phyloP scores from a whole-genome alignment of 2,888 invertebrate species.

The Anarsia innoxiella region DNA sequence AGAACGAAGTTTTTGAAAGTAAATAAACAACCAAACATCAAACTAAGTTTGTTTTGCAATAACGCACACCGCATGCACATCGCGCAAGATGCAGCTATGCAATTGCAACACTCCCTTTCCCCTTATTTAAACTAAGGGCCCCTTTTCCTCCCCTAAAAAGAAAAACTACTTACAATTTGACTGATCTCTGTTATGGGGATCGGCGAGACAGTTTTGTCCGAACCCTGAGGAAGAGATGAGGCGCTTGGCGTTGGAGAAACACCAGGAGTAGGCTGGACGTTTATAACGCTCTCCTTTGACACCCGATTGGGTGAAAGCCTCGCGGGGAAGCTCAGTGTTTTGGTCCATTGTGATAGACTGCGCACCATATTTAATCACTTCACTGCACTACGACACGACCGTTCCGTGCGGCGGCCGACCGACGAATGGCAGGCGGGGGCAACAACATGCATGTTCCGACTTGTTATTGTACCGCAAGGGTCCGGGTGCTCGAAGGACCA shows the following conservation, averaged over 20 bases:
- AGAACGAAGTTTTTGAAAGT: constrained; percentile 22
- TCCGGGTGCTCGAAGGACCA: constrained; percentile 29
- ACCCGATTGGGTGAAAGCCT: constrained; percentile 88
- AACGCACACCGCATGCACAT: constrained; percentile 39
- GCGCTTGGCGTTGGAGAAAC: constrained; percentile 78
- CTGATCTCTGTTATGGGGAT: constrained; percentile 80
- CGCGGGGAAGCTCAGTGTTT: constrained; percentile 91
- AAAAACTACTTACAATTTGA: constrained; percentile 75
- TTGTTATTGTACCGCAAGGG: constrained; percentile 35
- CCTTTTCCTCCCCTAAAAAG: constrained; percentile 17
- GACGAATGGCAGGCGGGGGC: constrained; percentile 50
- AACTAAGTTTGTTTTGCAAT: constrained; percentile 22
- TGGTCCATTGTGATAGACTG: constrained; percentile 92
- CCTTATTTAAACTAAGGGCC: constrained; percentile 1
- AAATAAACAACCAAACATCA: background rate
- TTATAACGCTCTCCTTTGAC: constrained; percentile 81
- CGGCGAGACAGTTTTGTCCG: constrained; percentile 70
- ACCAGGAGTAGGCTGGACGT: constrained; percentile 73
- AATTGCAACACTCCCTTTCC: constrained; percentile 8
- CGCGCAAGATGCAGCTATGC: constrained; percentile 25
- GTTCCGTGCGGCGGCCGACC: constrained; percentile 45
- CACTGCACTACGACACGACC: constrained; percentile 50
- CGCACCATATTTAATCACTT: constrained; percentile 83
- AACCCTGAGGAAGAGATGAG: constrained; percentile 74
- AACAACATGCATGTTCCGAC: constrained; percentile 50